These are phyloP conservation scores for Raja brachyura DNA, from an alignment of 2,113 vertebrate genomes.

Conservation along the genomic window DNA sequence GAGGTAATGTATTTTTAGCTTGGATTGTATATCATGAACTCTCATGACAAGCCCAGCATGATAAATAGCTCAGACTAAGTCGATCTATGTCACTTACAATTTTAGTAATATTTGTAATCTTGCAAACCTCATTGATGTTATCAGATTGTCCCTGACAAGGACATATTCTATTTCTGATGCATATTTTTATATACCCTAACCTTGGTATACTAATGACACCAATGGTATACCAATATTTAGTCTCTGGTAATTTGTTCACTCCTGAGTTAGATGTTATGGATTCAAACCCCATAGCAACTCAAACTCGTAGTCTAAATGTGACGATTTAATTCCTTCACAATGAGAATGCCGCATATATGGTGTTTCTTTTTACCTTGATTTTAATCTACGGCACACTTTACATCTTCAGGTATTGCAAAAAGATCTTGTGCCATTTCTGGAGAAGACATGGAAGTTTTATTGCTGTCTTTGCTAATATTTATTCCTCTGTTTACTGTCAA, in stretches of 20 bases:
- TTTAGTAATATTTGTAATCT: constrained; percentile 22
- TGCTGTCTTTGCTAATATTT: not conserved
- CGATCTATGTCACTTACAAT: not conserved
- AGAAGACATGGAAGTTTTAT: not conserved
- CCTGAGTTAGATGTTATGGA: not conserved
- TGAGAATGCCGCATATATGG: not conserved
- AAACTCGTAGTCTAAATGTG: not conserved
- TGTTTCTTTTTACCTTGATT: not conserved
- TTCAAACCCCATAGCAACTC: not conserved
- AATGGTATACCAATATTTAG: not conserved
- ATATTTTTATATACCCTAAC: not conserved
- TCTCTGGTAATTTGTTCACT: not conserved
- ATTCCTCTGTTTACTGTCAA: not conserved
- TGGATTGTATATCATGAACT: constrained; percentile 8
- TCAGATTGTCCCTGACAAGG: not conserved
- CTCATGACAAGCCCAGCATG: not conserved
- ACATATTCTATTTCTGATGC: not conserved
- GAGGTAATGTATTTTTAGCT: not conserved
- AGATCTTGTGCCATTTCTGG: not conserved
- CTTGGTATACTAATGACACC: not conserved
- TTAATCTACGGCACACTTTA: not conserved
- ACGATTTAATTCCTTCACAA: not conserved
- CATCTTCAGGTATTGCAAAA: not conserved
- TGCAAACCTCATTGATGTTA: not conserved
- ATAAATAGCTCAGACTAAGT: not conserved